Base-by-base conservation (phyloP, 2,113 vertebrate species). In the Phyllostomus hastatus region DNA sequence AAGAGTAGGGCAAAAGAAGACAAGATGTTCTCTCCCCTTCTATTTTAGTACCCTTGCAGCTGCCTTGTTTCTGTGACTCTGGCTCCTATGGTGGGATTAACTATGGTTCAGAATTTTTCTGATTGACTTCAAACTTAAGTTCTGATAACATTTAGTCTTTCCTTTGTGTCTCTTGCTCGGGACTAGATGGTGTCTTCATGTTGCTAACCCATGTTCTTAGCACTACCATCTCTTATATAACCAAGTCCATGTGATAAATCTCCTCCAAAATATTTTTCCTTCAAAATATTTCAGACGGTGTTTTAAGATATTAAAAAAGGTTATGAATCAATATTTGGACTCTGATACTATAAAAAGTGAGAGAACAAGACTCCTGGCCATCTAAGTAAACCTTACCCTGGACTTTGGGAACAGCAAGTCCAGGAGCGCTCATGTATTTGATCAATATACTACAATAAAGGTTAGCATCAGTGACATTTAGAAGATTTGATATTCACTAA, bases 1-100 rank as follows among this genome's bases (percentile, higher is more conserved):
- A 54, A 54, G 19, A 57, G 3, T 4, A 9, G 1, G 2, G 4
- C 75, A 26, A 10, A 80, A 75, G 14, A 76, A 46, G 26, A 22
- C 1, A n/a, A 4, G 24, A 4, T 48, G 7, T 35, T 28, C 7
- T 57, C 46, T 11, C 0, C 8, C 19, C n/a, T 7, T 16, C 4
- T 33, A 2, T 43, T 54, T 35, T 28, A 52, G 28, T 61, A 20
- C 10, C n/a, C 52, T 19, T 46, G 31, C 7, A 84, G 28, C 48
- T 59, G 7, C 7, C 31, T 61, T 54, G 31, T 6, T 41, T 54
- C 33, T 59, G n/a, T 50, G n/a, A 16, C 46, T 69, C 31, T 46
- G 4, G 19, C 82, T 88, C 15, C 52, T 43, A 9, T 10, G 4
- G 20, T 3, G 50, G 19, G 12, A 7, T 2, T 46, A 10, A 73